Conservation (phyloP, 2,797 vertebrate species). For the Sebastes jordani region DNA sequence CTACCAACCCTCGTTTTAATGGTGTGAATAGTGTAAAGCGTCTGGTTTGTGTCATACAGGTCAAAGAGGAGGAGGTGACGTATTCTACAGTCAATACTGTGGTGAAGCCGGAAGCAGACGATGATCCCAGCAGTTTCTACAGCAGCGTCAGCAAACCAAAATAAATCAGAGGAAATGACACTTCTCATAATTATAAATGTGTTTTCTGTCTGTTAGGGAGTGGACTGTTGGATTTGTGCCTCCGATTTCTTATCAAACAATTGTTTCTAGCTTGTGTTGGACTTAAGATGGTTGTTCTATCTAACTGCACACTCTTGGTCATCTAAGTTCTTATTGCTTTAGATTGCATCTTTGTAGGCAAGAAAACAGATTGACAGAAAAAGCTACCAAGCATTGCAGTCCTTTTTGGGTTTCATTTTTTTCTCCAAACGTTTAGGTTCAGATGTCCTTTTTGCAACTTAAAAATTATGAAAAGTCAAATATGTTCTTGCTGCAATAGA, state of each 20-base stretch:
- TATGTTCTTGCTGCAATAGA: background rate
- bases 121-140: background rate
- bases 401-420: background rate
- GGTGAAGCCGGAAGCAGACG: background rate
- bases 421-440: background rate
- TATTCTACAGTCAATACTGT: conserved; percentile 12
- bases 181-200: background rate
- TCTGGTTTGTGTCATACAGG: background rate
- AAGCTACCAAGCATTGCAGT: background rate
- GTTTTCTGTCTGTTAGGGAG: background rate
- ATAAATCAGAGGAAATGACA: background rate
- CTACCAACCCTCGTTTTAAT: background rate
- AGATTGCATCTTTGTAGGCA: background rate
- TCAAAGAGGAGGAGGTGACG: background rate
- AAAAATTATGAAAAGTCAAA: background rate
- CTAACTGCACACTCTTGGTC: too few species aligned
- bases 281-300: background rate
- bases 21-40: background rate
- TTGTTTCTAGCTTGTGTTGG: background rate
- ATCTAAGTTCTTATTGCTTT: background rate
- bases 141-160: background rate
- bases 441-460: background rate
- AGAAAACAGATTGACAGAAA: background rate
- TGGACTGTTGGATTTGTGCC: background rate
- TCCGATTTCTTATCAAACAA: background rate